phyloP scores from a whole-genome alignment of 2,888 invertebrate genomes.

The Limnephilus marmoratus region DNA sequence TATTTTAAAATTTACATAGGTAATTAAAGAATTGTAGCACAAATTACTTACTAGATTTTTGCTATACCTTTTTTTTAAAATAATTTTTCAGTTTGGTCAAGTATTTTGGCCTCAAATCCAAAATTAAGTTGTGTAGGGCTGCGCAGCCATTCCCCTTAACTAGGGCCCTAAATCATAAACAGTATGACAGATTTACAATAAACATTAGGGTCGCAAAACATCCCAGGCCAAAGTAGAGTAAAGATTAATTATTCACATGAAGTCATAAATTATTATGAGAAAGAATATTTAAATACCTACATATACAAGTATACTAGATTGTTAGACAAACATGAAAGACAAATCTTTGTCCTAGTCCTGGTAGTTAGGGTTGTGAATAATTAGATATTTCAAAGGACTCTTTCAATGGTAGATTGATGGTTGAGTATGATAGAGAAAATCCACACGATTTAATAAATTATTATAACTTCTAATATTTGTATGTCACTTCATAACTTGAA shows the following conservation, averaged over 20 bases:
- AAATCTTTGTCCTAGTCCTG: background rate
- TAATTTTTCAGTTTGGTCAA: no score
- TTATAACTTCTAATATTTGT: background rate
- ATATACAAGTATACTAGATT: constrained; percentile 34
- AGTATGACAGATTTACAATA: background rate
- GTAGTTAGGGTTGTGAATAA: constrained; percentile 37
- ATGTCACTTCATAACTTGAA: background rate
- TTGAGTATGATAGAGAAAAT: background rate
- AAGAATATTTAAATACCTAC: constrained; percentile 33
- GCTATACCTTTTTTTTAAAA: no score
- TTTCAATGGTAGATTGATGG: background rate
- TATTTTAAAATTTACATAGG: no score
- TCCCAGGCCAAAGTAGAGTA: constrained; percentile 33
- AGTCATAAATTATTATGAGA: background rate
- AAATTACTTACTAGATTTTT: no score
- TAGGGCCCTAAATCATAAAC: background rate
- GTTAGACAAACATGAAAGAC: background rate
- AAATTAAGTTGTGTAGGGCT: no score
- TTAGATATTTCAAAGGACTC: constrained; percentile 2
- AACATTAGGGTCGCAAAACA: background rate
- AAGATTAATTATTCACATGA: background rate
- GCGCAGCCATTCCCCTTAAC: no score
- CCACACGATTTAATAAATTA: background rate
- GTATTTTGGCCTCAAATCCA: no score
- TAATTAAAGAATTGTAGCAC: no score